Evolutionary conservation across 92 coral and sea anemone genomes (phyloP).

Genomic region (Metridium senile): DNA sequence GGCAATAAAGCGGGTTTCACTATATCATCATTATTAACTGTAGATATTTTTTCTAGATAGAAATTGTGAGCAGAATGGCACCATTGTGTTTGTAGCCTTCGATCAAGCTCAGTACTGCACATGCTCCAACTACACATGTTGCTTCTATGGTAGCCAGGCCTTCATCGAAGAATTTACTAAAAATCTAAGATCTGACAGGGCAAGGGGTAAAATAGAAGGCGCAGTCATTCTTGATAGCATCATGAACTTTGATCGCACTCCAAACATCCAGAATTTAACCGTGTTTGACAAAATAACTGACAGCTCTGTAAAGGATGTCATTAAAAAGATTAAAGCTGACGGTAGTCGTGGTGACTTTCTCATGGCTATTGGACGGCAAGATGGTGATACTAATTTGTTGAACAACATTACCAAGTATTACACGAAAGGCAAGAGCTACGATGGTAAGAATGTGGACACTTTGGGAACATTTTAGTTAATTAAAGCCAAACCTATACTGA

Average conservation of each 20-base stretch:
- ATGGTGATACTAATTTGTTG: constrained; percentile 2
- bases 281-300: not conserved
- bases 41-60: not conserved
- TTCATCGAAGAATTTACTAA: constrained; percentile 46
- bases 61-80: constrained; percentile 33
- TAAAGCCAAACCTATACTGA: no score
- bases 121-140: constrained; percentile 17
- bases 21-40: not conserved
- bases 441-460: constrained; percentile 3
- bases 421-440: not conserved
- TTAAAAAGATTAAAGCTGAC: not conserved
- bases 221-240: constrained; percentile 65
- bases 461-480: no score
- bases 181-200: constrained; percentile 13
- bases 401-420: constrained; percentile 9
- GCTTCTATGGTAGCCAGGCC: constrained; percentile 43
- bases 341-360: constrained; percentile 30
- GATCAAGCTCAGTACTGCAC: constrained; percentile 42
- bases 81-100: constrained; percentile 70
- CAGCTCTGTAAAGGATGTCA: not conserved
- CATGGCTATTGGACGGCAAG: constrained; percentile 22
- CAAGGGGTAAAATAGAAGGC: constrained; percentile 48
- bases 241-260: constrained; percentile 56
- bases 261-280: not conserved
- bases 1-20: no score